These are phyloP conservation scores for Cryptophagus acutangulus DNA, from an alignment of 2,888 invertebrate species.

Conservation along the genomic window DNA sequence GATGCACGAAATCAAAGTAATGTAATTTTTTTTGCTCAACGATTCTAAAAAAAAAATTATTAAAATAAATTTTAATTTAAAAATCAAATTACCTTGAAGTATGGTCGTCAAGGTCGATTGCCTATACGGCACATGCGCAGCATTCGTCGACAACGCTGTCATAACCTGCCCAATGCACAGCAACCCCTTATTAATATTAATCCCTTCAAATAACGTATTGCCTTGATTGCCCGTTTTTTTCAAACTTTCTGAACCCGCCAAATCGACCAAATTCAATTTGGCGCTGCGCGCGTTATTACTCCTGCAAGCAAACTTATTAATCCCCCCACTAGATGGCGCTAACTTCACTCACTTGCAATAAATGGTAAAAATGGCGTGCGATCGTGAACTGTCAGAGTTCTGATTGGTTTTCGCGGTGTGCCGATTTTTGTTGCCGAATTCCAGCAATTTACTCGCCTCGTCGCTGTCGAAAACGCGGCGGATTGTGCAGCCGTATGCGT, in stretches of 20 bases:
- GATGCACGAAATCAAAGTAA: slow-evolving; percentile 51
- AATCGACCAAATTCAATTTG: slow-evolving; percentile 51
- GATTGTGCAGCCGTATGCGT: slow-evolving; percentile 32
- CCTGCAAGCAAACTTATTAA: too few species aligned
- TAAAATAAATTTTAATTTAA: too few species aligned
- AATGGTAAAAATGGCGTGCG: slow-evolving; percentile 52
- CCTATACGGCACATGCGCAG: slow-evolving; percentile 49
- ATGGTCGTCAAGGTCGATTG: slow-evolving; percentile 50
- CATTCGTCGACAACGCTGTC: slow-evolving; percentile 46
- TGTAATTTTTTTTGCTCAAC: slow-evolving; percentile 47
- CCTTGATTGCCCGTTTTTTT: slow-evolving; percentile 51
- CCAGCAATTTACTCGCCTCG: slow-evolving; percentile 41
- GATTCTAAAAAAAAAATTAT: slow-evolving; percentile 46
- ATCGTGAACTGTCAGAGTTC: slow-evolving; percentile 50
- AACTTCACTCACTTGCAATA: too few species aligned
- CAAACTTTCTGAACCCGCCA: slow-evolving; percentile 53
- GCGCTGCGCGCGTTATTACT: too few species aligned
- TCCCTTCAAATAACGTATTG: slow-evolving; percentile 49
- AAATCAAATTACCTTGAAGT: slow-evolving; percentile 47
- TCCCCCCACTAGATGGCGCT: too few species aligned
- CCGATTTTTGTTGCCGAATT: slow-evolving; percentile 47
- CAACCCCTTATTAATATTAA: slow-evolving; percentile 52
- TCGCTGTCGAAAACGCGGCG: slow-evolving; percentile 35
- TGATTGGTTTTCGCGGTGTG: slow-evolving; percentile 51
- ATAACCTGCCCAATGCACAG: slow-evolving; percentile 50